Percentiles rank a stretch among this genome's conserved stretches.
These are phyloP conservation scores for Zalophus californianus DNA, from an alignment of 2,797 vertebrate genomes.

Conservation along the genomic window DNA sequence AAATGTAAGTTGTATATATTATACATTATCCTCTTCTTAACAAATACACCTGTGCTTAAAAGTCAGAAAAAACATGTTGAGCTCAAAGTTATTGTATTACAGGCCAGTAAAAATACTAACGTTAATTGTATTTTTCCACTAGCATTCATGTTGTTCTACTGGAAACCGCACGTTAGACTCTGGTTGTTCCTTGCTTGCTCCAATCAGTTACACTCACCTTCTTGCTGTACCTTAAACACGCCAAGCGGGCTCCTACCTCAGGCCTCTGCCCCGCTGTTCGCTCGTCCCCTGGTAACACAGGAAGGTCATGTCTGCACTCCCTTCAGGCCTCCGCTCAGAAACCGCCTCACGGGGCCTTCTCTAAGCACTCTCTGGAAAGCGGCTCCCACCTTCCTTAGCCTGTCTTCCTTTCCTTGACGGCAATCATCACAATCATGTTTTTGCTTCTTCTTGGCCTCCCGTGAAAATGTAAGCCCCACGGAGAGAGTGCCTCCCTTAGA, in stretches of 20 bases:
- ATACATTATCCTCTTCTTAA: neutral
- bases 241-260: neutral
- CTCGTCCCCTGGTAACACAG: neutral
- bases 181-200: neutral
- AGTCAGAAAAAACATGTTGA: neutral
- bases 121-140: neutral
- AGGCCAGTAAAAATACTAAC: neutral
- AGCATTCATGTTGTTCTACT: neutral
- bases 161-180: neutral
- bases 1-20: neutral
- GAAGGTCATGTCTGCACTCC: neutral
- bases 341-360: neutral
- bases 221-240: neutral
- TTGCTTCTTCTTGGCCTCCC: neutral
- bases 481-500: neutral
- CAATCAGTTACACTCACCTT: neutral
- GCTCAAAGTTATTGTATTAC: neutral
- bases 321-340: neutral
- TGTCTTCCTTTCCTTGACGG: neutral
- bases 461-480: neutral
- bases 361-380: neutral
- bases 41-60: slow-evolving; percentile 21
- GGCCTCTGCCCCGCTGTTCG: neutral
- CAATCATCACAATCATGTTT: neutral
- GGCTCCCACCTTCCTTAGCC: neutral